These are phyloP conservation scores for Scalopus aquaticus DNA, from an alignment of 2,113 vertebrate genomes.

Conservation along the genomic window DNA sequence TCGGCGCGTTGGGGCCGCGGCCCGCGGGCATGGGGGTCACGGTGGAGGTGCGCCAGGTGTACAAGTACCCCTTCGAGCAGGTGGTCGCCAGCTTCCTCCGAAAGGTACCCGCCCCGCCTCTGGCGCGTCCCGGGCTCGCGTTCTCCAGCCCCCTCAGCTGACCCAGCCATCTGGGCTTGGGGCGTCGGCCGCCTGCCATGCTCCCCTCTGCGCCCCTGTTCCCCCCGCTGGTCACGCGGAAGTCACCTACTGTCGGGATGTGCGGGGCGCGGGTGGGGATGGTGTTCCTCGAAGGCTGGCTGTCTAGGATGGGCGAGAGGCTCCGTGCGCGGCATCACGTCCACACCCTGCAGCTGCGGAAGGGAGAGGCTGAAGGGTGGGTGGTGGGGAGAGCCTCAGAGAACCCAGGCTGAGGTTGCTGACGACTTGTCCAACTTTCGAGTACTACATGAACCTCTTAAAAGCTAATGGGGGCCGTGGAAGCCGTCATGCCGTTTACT, in stretches of 20 bases:
- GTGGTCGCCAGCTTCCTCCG: constrained; percentile 85
- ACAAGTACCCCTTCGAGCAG: constrained; percentile 85
- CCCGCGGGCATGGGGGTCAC: constrained; percentile 81
- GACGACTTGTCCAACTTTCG: neutral
- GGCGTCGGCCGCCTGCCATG: neutral
- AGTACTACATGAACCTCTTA: too few species aligned
- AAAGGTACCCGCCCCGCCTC: constrained; percentile 78
- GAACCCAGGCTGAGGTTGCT: neutral
- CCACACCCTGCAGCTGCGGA: neutral
- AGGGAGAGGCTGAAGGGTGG: neutral
- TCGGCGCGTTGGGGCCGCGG: neutral
- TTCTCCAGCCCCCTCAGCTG: neutral
- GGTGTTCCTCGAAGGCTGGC: constrained; percentile 44
- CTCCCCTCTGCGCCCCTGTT: rapidly evolving
- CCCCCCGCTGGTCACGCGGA: neutral
- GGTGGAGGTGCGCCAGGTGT: constrained; percentile 81
- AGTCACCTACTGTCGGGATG: neutral
- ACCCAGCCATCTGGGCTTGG: rapidly evolving
- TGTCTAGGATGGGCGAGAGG: neutral
- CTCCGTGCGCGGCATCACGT: neutral
- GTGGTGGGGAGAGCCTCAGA: neutral
- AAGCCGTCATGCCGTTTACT: neutral
- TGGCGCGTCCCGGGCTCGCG: neutral
- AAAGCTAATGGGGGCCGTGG: neutral
- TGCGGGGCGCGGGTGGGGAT: neutral